A percentile compares a stretch with the other conserved stretches of the same genome.
phyloP scores from a whole-genome alignment of 30 jellyfish, hydroid and myxozoan species.

The Aurelia coerulea region DNA sequence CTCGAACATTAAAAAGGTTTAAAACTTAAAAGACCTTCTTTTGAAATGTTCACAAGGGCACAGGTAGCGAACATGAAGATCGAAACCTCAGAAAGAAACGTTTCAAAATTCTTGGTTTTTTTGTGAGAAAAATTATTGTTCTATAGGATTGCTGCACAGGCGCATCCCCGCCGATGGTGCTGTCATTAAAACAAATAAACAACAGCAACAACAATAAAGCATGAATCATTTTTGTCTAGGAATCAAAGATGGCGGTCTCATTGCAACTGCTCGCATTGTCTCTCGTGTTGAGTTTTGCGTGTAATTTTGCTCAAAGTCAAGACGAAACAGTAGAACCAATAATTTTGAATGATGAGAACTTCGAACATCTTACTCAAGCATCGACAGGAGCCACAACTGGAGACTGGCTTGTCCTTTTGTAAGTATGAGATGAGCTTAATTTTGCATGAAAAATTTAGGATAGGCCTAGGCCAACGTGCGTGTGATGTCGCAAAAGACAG shows the following conservation, averaged over 20 bases:
- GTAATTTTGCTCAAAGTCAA: conserved; percentile 9
- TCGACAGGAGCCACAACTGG: conserved; percentile 97
- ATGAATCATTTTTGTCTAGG: background rate
- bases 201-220: background rate
- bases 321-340: background rate
- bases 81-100: too few species aligned
- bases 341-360: conserved; percentile 60
- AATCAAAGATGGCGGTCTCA: conserved; percentile 31
- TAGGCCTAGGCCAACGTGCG: too few species aligned
- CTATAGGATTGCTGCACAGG: too few species aligned
- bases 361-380: conserved; percentile 93
- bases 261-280: background rate
- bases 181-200: background rate
- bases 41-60: too few species aligned
- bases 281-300: background rate
- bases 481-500: too few species aligned
- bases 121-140: too few species aligned
- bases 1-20: too few species aligned
- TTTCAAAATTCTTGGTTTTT: too few species aligned
- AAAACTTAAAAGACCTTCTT: too few species aligned
- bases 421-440: background rate
- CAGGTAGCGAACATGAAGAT: too few species aligned
- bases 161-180: too few species aligned
- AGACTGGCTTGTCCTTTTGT: conserved; percentile 93
- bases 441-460: too few species aligned